Conservation (phyloP, 1,140 invertebrate species). For the Holotrichia oblita region DNA sequence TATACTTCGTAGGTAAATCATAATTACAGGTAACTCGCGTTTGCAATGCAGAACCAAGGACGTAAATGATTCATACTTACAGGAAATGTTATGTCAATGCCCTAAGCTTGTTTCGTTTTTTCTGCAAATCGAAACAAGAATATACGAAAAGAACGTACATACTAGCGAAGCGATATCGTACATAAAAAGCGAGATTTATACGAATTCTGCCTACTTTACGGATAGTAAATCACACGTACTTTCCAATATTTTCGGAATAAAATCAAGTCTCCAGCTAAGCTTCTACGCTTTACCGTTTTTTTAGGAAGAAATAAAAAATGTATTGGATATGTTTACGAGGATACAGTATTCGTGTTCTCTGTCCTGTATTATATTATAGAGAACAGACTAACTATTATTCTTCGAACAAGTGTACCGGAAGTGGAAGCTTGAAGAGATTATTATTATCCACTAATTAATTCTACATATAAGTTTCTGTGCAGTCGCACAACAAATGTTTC, state of each 20-base stretch:
- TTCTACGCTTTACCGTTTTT: constrained; percentile 15
- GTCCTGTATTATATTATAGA: background rate
- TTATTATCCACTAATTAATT: constrained; percentile 14
- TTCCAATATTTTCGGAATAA: constrained; percentile 8
- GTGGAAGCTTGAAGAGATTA: constrained; percentile 27
- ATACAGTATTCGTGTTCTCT: background rate
- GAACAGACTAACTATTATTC: background rate
- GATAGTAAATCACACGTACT: constrained; percentile 7
- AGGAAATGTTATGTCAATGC: constrained; percentile 33
- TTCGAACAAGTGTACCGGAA: constrained; percentile 19
- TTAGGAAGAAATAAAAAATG: background rate
- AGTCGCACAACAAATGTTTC: background rate
- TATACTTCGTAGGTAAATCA: background rate
- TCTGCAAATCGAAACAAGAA: constrained; percentile 1
- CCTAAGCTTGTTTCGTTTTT: constrained; percentile 20
- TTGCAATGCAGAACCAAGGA: constrained; percentile 27
- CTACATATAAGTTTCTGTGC: background rate
- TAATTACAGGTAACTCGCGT: background rate
- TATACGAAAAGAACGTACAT: background rate
- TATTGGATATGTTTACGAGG: background rate
- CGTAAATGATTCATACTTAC: constrained; percentile 34
- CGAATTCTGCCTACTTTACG: background rate
- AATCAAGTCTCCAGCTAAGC: background rate
- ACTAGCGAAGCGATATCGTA: background rate
- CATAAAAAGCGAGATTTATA: background rate